Evolutionary conservation across 2,113 vertebrate genomes (phyloP), one percentile per base, ranked within the genome.

Genomic region (Bufo gargarizans): DNA sequence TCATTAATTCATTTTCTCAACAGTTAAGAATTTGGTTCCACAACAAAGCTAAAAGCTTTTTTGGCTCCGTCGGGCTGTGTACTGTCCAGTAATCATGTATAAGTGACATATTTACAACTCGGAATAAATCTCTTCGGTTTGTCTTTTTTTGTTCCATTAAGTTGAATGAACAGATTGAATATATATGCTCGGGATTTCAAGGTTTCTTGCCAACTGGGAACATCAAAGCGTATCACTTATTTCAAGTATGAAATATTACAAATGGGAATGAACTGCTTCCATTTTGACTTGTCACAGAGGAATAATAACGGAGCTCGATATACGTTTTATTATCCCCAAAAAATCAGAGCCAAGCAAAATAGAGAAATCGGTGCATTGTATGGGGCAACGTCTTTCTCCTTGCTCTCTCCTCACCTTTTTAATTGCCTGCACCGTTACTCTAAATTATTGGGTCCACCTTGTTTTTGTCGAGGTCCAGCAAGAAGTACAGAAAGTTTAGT

Each of bases 31-130:
- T 96, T 92, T 92, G 93, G 94, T 95, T 95, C 94, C 92, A 94
- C 94, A 96, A 95, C 95, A 95, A 95, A 94, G 94, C 94, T 96
- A 96, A 96, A 96, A 96, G 96, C 96, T 95, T 96, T 96, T 96
- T 96, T 96, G 96, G 95, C 96, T 95, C 92, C 90, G 90, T 91
- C 91, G 91, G 85, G 92, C 89, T 94, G 93, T 95, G 93, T 95
- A 93, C 94, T 95, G 94, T 96, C 95, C 94, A 95, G 95, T 94
- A 95, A 95, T 94, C 95, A 94, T 95, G 93, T 93, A 93, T 93
- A 94, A 96, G 93, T 95, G 95, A 95, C 94, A 93, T 95, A 95
- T 96, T 96, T 96, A 96, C 85, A 93, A 83, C 93, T 92, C 91
- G 43, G 90, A 94, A 94, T 95, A 96, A 95, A 96, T 96, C 94